These are phyloP conservation scores for Amphiura filiformis DNA, from an alignment of 35 echinoderm and acorn worm genomes.

Conservation along the genomic window DNA sequence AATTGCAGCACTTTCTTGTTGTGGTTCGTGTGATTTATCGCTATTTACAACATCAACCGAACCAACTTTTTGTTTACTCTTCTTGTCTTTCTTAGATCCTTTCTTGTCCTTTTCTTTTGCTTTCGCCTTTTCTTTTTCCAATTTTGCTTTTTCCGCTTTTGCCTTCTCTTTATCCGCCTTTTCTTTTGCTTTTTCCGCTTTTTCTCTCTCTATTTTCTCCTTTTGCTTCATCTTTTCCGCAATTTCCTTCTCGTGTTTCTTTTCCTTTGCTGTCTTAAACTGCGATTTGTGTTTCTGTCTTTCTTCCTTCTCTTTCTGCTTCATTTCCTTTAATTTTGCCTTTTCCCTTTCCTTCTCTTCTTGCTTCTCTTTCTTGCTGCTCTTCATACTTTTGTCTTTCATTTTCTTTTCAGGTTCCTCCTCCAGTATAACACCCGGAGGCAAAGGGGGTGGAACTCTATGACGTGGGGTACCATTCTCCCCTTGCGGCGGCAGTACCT, in stretches of 20 bases:
- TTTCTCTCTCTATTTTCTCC: slow-evolving; percentile 43
- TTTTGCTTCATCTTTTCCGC: slow-evolving; percentile 1
- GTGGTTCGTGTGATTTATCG: neutral
- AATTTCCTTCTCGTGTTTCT: neutral
- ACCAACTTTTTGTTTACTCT: slow-evolving; percentile 24
- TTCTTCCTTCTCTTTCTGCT: neutral
- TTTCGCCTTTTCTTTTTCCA: slow-evolving; percentile 28
- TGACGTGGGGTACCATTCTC: neutral
- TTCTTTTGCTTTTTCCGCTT: slow-evolving; percentile 46
- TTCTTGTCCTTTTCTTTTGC: slow-evolving; percentile 1
- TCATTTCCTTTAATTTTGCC: neutral
- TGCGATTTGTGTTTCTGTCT: neutral
- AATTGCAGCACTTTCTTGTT: neutral
- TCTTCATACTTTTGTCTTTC: neutral
- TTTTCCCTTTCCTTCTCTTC: neutral
- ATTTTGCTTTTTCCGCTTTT: slow-evolving; percentile 17
- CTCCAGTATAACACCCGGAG: slow-evolving; percentile 5
- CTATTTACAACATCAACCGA: neutral
- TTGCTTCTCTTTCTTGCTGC: slow-evolving; percentile 34
- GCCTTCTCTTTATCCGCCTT: slow-evolving; percentile 29
- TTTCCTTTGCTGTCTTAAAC: neutral
- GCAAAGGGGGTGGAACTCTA: slow-evolving; percentile 9
- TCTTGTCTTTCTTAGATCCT: slow-evolving; percentile 44
- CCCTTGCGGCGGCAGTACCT: slow-evolving; percentile 8
- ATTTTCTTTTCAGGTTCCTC: slow-evolving; percentile 9